These are phyloP conservation scores for Philypnodon macrostomus DNA, from an alignment of 2,797 vertebrate species.

Conservation along the genomic window DNA sequence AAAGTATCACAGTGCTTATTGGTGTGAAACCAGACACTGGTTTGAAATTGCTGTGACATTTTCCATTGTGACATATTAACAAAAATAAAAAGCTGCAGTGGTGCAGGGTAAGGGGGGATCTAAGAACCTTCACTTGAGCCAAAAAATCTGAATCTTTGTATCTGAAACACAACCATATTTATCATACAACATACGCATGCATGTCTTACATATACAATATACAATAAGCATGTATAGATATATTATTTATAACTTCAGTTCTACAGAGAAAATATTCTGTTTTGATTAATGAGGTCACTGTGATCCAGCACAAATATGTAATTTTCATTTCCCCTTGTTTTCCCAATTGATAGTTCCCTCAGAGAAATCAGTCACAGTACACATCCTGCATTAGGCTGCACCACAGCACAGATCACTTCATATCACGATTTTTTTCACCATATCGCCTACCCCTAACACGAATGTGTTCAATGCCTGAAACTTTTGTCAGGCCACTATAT, in stretches of 20 bases:
- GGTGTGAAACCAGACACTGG: slow-evolving; percentile 51
- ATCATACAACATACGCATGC: too few species aligned
- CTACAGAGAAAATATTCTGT: not conserved
- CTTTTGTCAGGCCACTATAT: too few species aligned
- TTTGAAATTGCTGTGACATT: slow-evolving; percentile 51
- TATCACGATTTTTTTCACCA: too few species aligned
- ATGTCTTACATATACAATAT: slow-evolving; percentile 16
- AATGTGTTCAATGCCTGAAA: too few species aligned
- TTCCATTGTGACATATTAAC: too few species aligned
- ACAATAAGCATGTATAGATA: slow-evolving; percentile 33
- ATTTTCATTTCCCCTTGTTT: slow-evolving; percentile 24
- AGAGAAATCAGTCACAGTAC: slow-evolving; percentile 34
- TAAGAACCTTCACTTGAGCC: too few species aligned
- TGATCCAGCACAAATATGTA: slow-evolving; percentile 22
- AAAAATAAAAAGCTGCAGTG: too few species aligned
- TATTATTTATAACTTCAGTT: not conserved
- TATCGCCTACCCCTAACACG: too few species aligned
- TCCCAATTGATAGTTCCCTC: slow-evolving; percentile 26
- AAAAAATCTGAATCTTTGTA: too few species aligned
- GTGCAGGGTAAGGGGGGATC: too few species aligned
- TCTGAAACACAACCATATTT: too few species aligned
- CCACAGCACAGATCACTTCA: too few species aligned
- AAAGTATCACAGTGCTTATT: slow-evolving; percentile 55
- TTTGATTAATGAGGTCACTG: slow-evolving; percentile 14
- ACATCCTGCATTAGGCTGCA: slow-evolving; percentile 33